These are phyloP conservation scores for Phoxinus dragarum DNA, from an alignment of 2,797 vertebrate species.

Conservation along the genomic window DNA sequence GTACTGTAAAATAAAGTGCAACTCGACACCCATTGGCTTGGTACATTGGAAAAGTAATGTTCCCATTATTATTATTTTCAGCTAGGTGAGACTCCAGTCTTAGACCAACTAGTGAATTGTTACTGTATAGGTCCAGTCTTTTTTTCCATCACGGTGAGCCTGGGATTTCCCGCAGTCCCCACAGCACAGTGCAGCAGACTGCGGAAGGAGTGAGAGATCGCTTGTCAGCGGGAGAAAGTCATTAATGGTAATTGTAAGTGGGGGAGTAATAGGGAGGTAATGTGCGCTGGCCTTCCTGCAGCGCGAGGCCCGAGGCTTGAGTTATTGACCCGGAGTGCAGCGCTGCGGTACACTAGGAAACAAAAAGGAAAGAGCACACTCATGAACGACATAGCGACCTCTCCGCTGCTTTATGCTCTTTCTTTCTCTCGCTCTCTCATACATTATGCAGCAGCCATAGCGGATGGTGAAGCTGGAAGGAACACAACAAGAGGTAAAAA, in stretches of 20 bases:
- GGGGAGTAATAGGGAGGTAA: slow-evolving; percentile 58
- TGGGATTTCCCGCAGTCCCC: slow-evolving; percentile 13
- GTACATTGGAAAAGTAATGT: neutral
- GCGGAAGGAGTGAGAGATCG: slow-evolving; percentile 58
- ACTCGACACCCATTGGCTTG: neutral
- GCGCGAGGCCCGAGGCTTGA: slow-evolving; percentile 42
- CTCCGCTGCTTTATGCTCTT: slow-evolving; percentile 41
- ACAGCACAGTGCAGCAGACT: slow-evolving; percentile 51
- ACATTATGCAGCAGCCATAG: slow-evolving; percentile 56
- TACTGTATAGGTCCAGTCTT: neutral
- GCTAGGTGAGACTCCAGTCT: neutral
- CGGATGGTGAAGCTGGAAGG: slow-evolving; percentile 32
- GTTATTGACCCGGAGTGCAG: slow-evolving; percentile 54
- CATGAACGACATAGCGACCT: slow-evolving; percentile 43
- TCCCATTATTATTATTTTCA: neutral
- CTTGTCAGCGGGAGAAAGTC: slow-evolving; percentile 54
- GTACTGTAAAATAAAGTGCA: neutral
- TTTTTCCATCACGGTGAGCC: neutral
- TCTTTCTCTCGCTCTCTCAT: slow-evolving; percentile 40
- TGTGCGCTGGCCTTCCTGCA: slow-evolving; percentile 44
- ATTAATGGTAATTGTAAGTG: slow-evolving; percentile 63
- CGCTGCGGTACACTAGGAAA: slow-evolving; percentile 32
- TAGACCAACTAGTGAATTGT: neutral
- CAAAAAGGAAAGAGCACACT: slow-evolving; percentile 42
- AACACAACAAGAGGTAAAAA: slow-evolving; percentile 43